phyloP scores from a whole-genome alignment of 2,797 vertebrate species.

The Mus caroli region DNA sequence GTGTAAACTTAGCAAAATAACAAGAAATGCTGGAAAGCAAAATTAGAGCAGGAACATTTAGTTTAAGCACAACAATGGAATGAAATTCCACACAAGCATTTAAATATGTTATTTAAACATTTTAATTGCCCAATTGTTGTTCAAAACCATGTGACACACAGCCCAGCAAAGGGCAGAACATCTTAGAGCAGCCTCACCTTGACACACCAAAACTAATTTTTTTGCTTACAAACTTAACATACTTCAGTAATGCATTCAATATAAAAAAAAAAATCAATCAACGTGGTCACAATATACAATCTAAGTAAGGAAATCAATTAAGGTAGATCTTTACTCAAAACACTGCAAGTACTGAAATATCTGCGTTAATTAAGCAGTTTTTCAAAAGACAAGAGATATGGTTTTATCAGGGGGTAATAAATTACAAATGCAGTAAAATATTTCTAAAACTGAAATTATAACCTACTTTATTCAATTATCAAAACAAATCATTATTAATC shows the following conservation, averaged over 20 bases:
- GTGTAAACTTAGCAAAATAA: conserved; percentile 8
- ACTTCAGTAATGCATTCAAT: conserved; percentile 25
- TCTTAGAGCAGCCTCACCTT: neutral
- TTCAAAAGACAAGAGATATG: neutral
- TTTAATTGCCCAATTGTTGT: neutral
- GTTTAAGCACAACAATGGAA: conserved; percentile 33
- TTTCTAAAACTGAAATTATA: conserved; percentile 13
- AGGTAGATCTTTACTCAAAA: neutral
- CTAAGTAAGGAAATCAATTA: neutral
- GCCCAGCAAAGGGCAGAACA: no score
- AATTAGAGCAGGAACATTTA: neutral
- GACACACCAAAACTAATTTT: neutral
- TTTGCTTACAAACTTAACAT: conserved; percentile 36
- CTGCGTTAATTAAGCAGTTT: conserved; percentile 36
- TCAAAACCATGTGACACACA: neutral
- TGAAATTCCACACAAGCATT: neutral
- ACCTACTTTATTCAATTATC: conserved; percentile 14
- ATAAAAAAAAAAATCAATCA: conserved; percentile 65
- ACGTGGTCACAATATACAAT: conserved; percentile 31
- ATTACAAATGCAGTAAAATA: neutral
- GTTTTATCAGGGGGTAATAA: neutral
- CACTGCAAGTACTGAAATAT: neutral
- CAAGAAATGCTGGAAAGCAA: conserved; percentile 2
- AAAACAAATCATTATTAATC: conserved; percentile 55
- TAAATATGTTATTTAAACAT: neutral